Evolutionary conservation across 2,888 invertebrate species (phyloP).

Genomic region (Osmoderma eremita): DNA sequence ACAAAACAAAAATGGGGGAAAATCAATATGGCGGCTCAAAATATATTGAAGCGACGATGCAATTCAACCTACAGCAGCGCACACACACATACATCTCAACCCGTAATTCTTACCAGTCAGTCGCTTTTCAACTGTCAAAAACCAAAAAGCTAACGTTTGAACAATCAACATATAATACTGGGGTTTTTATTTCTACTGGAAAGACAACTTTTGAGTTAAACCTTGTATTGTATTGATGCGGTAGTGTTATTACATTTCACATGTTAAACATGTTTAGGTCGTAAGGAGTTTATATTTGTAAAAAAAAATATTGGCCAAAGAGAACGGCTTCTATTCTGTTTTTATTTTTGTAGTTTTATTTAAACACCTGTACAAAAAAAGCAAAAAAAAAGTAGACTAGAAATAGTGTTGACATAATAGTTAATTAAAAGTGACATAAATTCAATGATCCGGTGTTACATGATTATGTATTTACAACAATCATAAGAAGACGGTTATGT

Average conservation of each 20-base stretch:
- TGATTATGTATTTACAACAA: constrained; percentile 44
- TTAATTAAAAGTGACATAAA: constrained; percentile 46
- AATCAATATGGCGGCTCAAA: constrained; percentile 39
- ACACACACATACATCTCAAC: constrained; percentile 41
- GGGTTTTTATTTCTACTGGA: constrained; percentile 31
- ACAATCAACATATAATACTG: constrained; percentile 53
- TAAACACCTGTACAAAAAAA: constrained; percentile 52
- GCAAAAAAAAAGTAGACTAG: constrained; percentile 46
- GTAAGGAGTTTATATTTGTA: constrained; percentile 62
- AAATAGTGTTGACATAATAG: constrained; percentile 43
- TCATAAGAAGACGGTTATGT: constrained; percentile 19
- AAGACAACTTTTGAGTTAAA: constrained; percentile 21
- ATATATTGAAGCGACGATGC: constrained; percentile 39
- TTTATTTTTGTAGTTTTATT: constrained; percentile 44
- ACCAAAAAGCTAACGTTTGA: constrained; percentile 41
- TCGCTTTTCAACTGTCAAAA: constrained; percentile 49
- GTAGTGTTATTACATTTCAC: constrained; percentile 57
- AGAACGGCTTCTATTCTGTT: constrained; percentile 36
- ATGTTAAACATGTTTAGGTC: constrained; percentile 58
- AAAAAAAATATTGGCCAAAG: constrained; percentile 49
- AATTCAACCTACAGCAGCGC: constrained; percentile 43
- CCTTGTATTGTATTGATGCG: constrained; percentile 56
- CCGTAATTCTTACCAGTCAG: constrained; percentile 45
- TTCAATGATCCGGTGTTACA: constrained; percentile 16
- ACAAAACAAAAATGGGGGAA: constrained; percentile 16